These are phyloP conservation scores for Rotaria socialis DNA, from an alignment of 2,888 invertebrate genomes.

Conservation along the genomic window DNA sequence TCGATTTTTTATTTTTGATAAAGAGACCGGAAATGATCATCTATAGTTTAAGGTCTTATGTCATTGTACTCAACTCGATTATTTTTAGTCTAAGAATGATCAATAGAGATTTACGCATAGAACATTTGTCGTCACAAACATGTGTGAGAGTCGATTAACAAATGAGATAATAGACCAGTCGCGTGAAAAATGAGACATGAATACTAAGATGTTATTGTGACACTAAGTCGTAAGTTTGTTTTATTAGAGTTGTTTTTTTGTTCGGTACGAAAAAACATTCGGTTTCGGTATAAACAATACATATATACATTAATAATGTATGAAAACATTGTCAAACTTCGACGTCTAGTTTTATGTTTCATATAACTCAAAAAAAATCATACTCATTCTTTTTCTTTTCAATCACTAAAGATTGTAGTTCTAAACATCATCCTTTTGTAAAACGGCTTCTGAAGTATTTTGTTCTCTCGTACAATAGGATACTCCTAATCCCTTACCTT, in stretches of 20 bases:
- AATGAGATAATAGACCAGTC: neutral
- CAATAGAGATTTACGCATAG: neutral
- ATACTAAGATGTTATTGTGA: neutral
- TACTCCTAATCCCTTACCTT: conserved; percentile 65
- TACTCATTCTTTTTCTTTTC: no score
- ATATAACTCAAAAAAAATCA: no score
- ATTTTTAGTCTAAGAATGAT: neutral
- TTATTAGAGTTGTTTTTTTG: neutral
- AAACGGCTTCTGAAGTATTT: no score
- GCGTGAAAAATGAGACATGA: neutral
- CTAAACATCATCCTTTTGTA: no score
- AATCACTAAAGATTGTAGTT: no score
- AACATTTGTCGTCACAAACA: neutral
- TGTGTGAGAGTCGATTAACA: neutral
- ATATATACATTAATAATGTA: neutral
- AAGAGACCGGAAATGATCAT: no score
- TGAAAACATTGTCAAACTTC: neutral
- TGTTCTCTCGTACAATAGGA: no score
- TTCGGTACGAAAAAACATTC: neutral
- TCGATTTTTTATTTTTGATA: no score
- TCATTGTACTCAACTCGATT: neutral
- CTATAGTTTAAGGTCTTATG: no score
- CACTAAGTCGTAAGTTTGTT: neutral
- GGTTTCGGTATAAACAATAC: neutral
- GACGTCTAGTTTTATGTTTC: neutral